Evolutionary conservation across 2,888 invertebrate species (phyloP).

Genomic region (Hypomecis punctinalis): DNA sequence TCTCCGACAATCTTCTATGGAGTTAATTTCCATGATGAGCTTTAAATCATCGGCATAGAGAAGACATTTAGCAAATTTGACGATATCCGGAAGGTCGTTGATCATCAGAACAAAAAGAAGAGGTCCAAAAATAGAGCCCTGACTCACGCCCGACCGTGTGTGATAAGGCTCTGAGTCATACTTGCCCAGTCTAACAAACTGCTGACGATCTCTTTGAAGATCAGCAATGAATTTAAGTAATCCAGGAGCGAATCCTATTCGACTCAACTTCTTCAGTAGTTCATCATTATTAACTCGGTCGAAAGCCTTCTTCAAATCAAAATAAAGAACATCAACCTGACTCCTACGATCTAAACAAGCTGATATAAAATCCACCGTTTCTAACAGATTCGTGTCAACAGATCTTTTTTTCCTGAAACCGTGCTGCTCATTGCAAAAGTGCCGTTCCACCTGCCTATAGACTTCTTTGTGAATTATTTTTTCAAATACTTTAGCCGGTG

Average conservation of each 20-base stretch:
- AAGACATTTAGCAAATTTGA: background rate
- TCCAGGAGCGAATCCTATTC: constrained; percentile 1
- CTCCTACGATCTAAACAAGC: background rate
- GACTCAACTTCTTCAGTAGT: background rate
- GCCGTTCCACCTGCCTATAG: background rate
- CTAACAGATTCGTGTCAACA: constrained; percentile 1
- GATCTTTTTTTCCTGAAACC: constrained; percentile 8
- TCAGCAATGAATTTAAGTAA: constrained; percentile 1
- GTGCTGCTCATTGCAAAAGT: constrained; percentile 14
- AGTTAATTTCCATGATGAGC: background rate
- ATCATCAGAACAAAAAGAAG: background rate
- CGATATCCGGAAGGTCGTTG: background rate
- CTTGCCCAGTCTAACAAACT: constrained; percentile 5
- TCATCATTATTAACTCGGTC: constrained; percentile 10
- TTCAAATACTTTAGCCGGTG: constrained; percentile 13
- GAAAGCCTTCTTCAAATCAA: background rate
- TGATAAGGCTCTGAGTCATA: constrained; percentile 16
- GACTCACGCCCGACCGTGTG: constrained; percentile 16
- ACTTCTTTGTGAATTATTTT: background rate
- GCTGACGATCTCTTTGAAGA: constrained; percentile 3
- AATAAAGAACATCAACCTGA: constrained; percentile 7
- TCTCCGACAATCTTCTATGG: background rate
- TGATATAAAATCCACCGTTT: background rate
- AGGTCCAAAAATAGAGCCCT: background rate
- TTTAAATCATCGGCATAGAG: background rate